Percentiles rank a stretch among this genome's conserved stretches.
These are phyloP conservation scores for Zaprionus taronus DNA, from an alignment of 1,140 invertebrate genomes.

Conservation along the genomic window DNA sequence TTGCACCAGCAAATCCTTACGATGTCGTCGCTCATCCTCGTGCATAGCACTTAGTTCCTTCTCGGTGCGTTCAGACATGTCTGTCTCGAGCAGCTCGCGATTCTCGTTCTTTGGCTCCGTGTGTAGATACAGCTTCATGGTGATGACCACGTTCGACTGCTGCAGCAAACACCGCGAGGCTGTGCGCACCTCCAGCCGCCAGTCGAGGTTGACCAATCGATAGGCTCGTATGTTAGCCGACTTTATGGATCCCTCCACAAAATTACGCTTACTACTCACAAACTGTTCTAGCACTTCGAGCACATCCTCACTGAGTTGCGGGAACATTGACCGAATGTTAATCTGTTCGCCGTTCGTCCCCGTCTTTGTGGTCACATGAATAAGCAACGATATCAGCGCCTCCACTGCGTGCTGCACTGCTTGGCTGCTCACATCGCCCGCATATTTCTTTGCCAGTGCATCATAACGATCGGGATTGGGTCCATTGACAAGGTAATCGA, in stretches of 20 bases:
- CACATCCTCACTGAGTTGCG: constrained; percentile 57
- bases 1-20: constrained; percentile 77
- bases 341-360: constrained; percentile 20
- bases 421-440: constrained; percentile 19
- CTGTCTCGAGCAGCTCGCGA: constrained; percentile 64
- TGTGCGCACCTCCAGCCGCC: constrained; percentile 76
- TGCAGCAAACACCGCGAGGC: constrained; percentile 67
- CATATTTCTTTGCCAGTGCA: constrained; percentile 59
- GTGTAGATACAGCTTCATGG: constrained; percentile 77
- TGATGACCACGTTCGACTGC: constrained; percentile 63
- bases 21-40: constrained; percentile 70
- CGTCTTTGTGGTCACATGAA: constrained; percentile 66
- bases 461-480: constrained; percentile 67
- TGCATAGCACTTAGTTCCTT: constrained; percentile 59
- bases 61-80: constrained; percentile 49
- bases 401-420: constrained; percentile 65
- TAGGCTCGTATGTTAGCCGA: constrained; percentile 78
- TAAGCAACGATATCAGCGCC: constrained; percentile 72
- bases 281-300: constrained; percentile 73
- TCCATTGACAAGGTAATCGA: constrained; percentile 74
- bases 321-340: constrained; percentile 50
- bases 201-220: constrained; percentile 73
- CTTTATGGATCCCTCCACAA: constrained; percentile 80
- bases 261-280: constrained; percentile 70
- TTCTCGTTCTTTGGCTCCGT: constrained; percentile 80